Base-by-base conservation (phyloP, 2,113 vertebrate species). In the Melanostigma gelatinosum region DNA sequence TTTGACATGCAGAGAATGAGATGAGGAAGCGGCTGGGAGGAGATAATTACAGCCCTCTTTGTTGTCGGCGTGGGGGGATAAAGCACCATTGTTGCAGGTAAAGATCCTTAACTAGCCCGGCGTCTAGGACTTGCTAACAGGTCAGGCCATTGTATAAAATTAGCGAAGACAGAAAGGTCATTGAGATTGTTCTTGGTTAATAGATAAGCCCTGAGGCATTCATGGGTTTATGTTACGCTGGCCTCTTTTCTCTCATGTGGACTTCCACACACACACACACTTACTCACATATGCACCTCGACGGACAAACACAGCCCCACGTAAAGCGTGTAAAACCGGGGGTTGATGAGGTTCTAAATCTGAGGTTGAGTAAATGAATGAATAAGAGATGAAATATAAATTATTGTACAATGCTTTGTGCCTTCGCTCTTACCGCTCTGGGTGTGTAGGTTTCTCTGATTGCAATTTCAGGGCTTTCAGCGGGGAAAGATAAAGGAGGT, bases 131-230 rank as follows among this genome's bases (percentile, higher is more conserved):
- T 75, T 32, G 77, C 80, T 84, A 81, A 94, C 95, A 95, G 94
- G 94, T 95, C 94, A 93, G 83, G 84, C 83, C 89, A 87, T 91
- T 92, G 93, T 94, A 90, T 88, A 87, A 93, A 93, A 94, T 94
- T 93, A 94, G 92, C 83, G 74, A 87, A 87, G 90, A 94, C 90
- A 90, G 87, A 95, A 95, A 95, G 94, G 95, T 94, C 93, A 95
- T 67, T 70, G 87, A 92, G 82, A 93, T 93, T 91, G 87, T 89
- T 88, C 85, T 63, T 83, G 58, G 87, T 82, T 92, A 89, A 87
- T 87, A 93, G 92, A 94, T 93, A 91, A 93, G 87, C 84, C 75
- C 76, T 0, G 10, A 81, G 73, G 85, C 80, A 85, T 91, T 95
- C 93, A 93, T 94, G 89, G 90, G 85, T 89, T 89, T 90, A 83